phyloP scores from a whole-genome alignment of 2,797 vertebrate genomes.

The Eulemur mongoz region DNA sequence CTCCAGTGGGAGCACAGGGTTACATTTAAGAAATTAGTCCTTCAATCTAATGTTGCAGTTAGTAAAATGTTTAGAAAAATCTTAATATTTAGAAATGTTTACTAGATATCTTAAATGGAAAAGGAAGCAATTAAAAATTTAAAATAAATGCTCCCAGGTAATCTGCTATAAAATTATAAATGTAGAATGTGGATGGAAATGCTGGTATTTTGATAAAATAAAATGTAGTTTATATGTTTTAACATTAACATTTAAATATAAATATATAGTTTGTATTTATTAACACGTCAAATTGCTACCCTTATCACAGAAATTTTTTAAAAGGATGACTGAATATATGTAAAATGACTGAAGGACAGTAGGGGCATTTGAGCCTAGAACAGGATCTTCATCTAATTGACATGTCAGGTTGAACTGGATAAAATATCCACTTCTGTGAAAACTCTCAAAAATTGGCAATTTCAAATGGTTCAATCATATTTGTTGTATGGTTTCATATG shows the following conservation, averaged over 20 bases:
- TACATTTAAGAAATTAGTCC: not conserved
- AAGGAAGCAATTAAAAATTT: not conserved
- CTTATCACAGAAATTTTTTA: not conserved
- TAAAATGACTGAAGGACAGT: not conserved
- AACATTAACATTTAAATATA: not conserved
- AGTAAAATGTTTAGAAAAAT: not conserved
- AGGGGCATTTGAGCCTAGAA: not conserved
- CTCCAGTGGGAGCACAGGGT: not conserved
- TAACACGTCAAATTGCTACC: not conserved
- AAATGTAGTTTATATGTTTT: not conserved
- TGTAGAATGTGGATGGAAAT: not conserved
- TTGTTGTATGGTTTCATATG: not conserved
- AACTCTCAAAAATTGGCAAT: not conserved
- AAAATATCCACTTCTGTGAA: not conserved
- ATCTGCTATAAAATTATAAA: not conserved
- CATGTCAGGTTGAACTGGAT: not conserved
- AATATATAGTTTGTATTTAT: not conserved
- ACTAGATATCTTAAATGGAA: not conserved
- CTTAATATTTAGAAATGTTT: conserved; percentile 2
- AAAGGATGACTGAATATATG: not conserved
- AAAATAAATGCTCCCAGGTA: not conserved
- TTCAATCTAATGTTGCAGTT: not conserved
- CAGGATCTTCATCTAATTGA: not conserved
- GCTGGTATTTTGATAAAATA: not conserved
- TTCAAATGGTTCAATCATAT: not conserved